Conservation (phyloP, 2,797 vertebrate genomes). For the Discoglossus pictus region DNA sequence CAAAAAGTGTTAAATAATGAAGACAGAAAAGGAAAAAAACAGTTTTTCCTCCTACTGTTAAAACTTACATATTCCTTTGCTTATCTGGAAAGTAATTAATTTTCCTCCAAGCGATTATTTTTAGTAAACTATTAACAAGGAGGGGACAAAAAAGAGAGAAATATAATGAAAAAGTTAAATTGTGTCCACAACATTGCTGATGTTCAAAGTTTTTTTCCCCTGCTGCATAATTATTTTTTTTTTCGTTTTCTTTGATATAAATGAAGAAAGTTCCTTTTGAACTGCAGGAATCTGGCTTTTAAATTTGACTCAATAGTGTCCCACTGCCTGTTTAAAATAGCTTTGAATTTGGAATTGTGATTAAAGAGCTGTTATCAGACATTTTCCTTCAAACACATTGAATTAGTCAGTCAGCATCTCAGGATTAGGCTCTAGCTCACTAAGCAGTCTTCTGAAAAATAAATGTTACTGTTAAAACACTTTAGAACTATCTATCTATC, state of each 20-base stretch:
- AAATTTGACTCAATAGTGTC: conserved; percentile 35
- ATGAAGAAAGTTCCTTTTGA: conserved; percentile 46
- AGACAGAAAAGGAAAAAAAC: neutral
- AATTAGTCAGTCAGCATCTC: conserved; percentile 18
- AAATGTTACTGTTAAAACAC: no score
- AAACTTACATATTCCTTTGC: neutral
- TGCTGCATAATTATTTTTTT: conserved; percentile 35
- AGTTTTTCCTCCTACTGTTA: neutral
- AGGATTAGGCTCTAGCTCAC: neutral
- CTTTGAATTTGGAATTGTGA: conserved; percentile 44
- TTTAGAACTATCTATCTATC: no score
- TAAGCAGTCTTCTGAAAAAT: no score
- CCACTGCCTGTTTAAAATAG: conserved; percentile 39
- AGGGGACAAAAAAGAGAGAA: conserved; percentile 1
- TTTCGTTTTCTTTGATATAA: conserved; percentile 44
- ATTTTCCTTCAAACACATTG: conserved; percentile 40
- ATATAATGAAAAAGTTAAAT: conserved; percentile 29
- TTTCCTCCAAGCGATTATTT: conserved; percentile 8
- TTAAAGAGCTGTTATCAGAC: conserved; percentile 40
- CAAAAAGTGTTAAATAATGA: no score
- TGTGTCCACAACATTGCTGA: conserved; percentile 20
- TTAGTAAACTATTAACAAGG: conserved; percentile 17
- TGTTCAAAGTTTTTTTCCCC: conserved; percentile 16
- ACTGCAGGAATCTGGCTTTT: conserved; percentile 33
- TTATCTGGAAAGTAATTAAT: conserved; percentile 11